A percentile compares a stretch with the other conserved stretches of the same genome.
Evolutionary conservation across 2,888 invertebrate genomes (phyloP).

Genomic region (Rhaphigaster nebulosa): DNA sequence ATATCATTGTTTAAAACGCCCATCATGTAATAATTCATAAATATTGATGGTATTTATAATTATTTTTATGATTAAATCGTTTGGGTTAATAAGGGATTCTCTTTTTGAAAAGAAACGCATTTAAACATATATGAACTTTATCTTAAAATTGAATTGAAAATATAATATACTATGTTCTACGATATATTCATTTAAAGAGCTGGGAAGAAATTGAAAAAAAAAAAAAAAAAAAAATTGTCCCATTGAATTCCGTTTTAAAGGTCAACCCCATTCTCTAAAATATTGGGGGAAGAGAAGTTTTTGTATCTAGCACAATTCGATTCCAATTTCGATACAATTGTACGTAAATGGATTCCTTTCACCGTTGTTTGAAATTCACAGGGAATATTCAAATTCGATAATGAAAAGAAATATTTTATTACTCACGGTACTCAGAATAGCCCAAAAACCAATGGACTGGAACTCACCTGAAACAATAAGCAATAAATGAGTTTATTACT

Average conservation of each 20-base stretch:
- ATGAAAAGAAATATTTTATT: neutral
- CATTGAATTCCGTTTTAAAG: neutral
- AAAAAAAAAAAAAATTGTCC: neutral
- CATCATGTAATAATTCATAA: too few relatives aligned
- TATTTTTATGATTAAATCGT: too few relatives aligned
- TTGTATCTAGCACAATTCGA: neutral
- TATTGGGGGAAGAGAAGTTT: neutral
- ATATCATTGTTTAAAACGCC: too few relatives aligned
- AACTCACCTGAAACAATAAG: constrained; percentile 29
- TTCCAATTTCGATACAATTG: neutral
- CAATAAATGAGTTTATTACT: neutral
- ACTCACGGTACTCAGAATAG: neutral
- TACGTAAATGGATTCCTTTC: neutral
- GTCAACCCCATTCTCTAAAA: neutral
- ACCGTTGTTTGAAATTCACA: neutral
- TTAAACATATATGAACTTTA: too few relatives aligned
- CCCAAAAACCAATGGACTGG: neutral
- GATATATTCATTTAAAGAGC: too few relatives aligned
- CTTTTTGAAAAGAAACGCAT: too few relatives aligned
- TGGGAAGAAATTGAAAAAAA: neutral
- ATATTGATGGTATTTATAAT: too few relatives aligned
- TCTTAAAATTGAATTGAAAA: too few relatives aligned
- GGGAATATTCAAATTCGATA: neutral
- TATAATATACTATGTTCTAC: too few relatives aligned
- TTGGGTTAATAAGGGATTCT: too few relatives aligned